phyloP scores from a whole-genome alignment of 2,888 invertebrate genomes.

The Aelia acuminata region DNA sequence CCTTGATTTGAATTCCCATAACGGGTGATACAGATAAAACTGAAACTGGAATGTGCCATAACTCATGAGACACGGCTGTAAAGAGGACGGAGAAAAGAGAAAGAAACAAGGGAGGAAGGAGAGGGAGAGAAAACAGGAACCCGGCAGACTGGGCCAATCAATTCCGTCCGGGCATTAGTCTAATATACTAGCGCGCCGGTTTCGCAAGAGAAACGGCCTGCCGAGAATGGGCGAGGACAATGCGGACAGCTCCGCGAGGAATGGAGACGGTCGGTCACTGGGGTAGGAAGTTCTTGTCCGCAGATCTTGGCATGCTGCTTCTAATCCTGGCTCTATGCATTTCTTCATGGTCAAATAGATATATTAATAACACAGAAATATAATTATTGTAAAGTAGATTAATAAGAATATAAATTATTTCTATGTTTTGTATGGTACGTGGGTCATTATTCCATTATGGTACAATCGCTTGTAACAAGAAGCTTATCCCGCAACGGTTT shows the following conservation, averaged over 20 bases:
- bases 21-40: constrained; percentile 45
- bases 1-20: constrained; percentile 37
- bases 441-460: no score
- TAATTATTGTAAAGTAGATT: neutral
- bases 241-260: neutral
- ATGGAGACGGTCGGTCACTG: neutral
- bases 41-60: constrained; percentile 40
- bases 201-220: constrained; percentile 19
- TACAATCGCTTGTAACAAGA: no score
- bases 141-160: constrained; percentile 24
- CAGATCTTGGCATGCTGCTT: neutral
- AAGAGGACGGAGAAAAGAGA: constrained; percentile 30
- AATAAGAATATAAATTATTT: no score
- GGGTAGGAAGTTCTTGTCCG: neutral
- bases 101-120: constrained; percentile 6
- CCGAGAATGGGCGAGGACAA: constrained; percentile 7
- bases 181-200: constrained; percentile 32
- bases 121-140: constrained; percentile 48
- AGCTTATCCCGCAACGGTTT: no score
- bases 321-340: neutral
- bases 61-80: constrained; percentile 30
- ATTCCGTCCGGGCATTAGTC: constrained; percentile 39
- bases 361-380: neutral
- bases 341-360: neutral
- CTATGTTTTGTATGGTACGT: no score